A percentile compares a stretch with the other conserved stretches of the same genome.
phyloP scores from a whole-genome alignment of 1,140 invertebrate genomes.

The Aculops lycopersici region DNA sequence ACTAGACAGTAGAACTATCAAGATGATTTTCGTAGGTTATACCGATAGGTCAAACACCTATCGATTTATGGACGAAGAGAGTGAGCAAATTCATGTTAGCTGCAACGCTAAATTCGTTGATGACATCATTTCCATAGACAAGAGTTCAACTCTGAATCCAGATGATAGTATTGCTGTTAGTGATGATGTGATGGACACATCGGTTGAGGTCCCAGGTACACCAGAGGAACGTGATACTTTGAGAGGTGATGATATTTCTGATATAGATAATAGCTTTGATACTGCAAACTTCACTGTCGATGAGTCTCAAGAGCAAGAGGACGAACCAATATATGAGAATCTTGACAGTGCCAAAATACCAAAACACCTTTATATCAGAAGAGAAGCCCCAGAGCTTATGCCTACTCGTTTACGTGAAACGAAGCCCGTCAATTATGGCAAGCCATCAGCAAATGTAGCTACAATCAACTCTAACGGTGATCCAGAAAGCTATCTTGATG shows the following conservation, averaged over 20 bases:
- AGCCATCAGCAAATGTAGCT: neutral
- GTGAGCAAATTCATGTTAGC: neutral
- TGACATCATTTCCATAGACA: neutral
- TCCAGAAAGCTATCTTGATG: conserved; percentile 12
- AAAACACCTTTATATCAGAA: neutral
- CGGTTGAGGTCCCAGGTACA: no score
- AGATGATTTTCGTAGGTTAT: conserved; percentile 6
- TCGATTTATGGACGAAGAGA: neutral
- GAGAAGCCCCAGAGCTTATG: neutral
- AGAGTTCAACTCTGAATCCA: neutral
- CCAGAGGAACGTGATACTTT: neutral
- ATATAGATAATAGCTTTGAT: neutral
- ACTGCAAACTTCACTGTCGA: neutral
- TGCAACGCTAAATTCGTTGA: neutral
- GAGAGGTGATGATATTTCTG: neutral
- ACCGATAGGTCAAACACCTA: neutral
- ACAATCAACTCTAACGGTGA: conserved; percentile 3
- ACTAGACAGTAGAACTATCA: conserved; percentile 5
- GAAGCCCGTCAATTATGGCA: neutral
- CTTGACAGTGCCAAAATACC: neutral
- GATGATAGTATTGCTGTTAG: no score
- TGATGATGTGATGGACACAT: no score
- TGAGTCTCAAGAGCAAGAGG: neutral
- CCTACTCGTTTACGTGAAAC: neutral
- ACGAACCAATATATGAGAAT: neutral